phyloP scores from a whole-genome alignment of 2,797 vertebrate genomes.

The Chanos chanos region DNA sequence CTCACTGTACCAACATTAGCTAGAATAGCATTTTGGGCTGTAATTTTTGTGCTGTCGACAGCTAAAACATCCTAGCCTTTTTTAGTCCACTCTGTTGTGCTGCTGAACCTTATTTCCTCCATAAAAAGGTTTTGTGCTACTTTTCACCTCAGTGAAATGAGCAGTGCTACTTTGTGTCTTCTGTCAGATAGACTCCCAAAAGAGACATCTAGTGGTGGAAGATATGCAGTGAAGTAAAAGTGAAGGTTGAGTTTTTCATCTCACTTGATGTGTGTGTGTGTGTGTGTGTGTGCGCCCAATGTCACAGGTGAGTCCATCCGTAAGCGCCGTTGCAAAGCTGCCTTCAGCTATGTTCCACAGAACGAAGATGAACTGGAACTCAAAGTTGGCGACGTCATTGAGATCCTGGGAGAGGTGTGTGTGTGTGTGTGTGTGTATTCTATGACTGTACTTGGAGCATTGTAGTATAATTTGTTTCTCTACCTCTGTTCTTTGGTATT shows the following conservation, averaged over 20 bases:
- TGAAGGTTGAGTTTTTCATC: no score
- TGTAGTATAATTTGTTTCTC: background rate
- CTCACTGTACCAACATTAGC: no score
- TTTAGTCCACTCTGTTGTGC: no score
- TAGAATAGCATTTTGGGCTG: no score
- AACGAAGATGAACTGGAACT: conserved; percentile 95
- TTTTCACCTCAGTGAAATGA: background rate
- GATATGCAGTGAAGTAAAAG: no score
- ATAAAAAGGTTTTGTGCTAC: background rate
- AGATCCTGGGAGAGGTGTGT: conserved; percentile 87
- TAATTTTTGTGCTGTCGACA: no score
- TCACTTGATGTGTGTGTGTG: background rate
- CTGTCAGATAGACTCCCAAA: conserved; percentile 8
- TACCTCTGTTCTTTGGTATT: no score
- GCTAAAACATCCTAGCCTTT: no score
- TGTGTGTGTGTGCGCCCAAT: conserved; percentile 3
- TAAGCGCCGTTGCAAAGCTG: conserved; percentile 89
- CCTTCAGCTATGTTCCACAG: conserved; percentile 95
- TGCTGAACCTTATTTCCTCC: no score
- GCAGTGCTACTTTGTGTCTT: background rate
- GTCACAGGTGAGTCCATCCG: conserved; percentile 83
- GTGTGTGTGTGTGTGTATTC: no score
- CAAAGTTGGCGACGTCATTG: conserved; percentile 94
- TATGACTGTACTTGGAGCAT: no score
- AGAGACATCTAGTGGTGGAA: conserved; percentile 46